These are phyloP conservation scores for Azemiops feae DNA, from an alignment of 2,113 vertebrate genomes.

Conservation along the genomic window DNA sequence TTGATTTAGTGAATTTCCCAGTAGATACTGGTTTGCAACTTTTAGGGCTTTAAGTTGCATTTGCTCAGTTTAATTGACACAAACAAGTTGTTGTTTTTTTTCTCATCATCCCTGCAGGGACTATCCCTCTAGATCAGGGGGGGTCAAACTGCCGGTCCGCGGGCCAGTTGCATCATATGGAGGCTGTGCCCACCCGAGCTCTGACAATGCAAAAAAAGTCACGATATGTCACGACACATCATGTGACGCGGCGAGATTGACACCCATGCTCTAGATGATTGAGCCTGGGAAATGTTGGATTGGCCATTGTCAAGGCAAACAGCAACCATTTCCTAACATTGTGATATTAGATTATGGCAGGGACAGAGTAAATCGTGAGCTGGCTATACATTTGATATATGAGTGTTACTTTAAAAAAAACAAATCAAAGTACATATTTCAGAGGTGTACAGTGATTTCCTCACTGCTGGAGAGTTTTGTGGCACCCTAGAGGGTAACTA, in stretches of 20 bases:
- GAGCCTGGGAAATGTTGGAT: not conserved
- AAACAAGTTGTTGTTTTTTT: not conserved
- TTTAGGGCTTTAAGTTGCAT: conserved; percentile 13
- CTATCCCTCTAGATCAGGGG: no score
- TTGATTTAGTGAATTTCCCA: conserved; percentile 41
- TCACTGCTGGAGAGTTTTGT: not conserved
- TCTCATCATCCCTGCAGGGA: not conserved
- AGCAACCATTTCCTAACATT: not conserved
- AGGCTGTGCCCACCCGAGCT: no score
- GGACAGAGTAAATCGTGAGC: not conserved
- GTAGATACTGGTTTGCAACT: conserved; percentile 28
- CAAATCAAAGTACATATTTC: not conserved
- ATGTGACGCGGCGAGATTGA: no score
- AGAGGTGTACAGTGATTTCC: not conserved
- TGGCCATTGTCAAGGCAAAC: not conserved
- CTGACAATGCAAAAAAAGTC: not conserved
- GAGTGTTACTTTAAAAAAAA: not conserved
- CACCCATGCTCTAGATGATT: fast-evolving
- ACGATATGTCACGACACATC: no score
- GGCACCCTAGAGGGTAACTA: not conserved
- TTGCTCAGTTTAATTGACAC: conserved; percentile 10
- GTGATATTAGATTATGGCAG: not conserved
- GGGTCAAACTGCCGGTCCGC: no score
- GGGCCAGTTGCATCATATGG: no score
- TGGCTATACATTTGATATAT: not conserved